Base-by-base conservation (phyloP, 1,140 invertebrate genomes). In the Saxidomus purpurata region DNA sequence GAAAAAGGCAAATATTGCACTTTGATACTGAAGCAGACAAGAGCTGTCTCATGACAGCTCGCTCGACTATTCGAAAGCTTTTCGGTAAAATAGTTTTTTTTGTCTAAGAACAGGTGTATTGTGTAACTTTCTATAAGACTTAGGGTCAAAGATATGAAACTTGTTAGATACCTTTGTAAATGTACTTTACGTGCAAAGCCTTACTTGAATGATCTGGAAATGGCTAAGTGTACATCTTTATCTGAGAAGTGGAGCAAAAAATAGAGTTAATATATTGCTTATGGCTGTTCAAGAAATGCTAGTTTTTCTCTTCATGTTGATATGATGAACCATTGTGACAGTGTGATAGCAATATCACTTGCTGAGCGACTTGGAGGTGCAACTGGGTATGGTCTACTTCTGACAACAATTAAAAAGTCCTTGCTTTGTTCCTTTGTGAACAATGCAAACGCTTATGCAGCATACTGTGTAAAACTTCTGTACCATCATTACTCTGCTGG, bases 261-360 rank as follows among this genome's bases (percentile, higher is more conserved):
- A 17, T 79, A 40, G 31, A 28, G 61, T 25, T 19, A 61, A n/a
- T 77, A 55, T 47, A 1, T 84, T 0, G n/a, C 40, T 25, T 9
- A 25, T 4, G 63, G 82, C 36, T n/a, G 40, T 22, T 28, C 1
- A n/a, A n/a, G 6, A 59, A 86, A 86, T 86, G 49, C n/a, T 43
- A 87, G 71, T 4, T 87, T 84, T 71, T 2, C 82, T 22, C 82
- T 84, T 17, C 84, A 87, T 61, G 49, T 43, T 63, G 69, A 87
- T 17, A 87, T 87, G 52, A 87, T 87, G 84, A 4, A 28, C 25
- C 84, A 87, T 49, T 87, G 83, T 47, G 83, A 87, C 63, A 43
- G 77, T 28, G 52, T 59, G 13, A 52, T 87, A 1, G 40, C 84
- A 0, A 71, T 87, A 15, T 40, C 69, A 19, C 31, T 87, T 11